Conservation (phyloP, 1,140 invertebrate species). For the Formica selysi region DNA sequence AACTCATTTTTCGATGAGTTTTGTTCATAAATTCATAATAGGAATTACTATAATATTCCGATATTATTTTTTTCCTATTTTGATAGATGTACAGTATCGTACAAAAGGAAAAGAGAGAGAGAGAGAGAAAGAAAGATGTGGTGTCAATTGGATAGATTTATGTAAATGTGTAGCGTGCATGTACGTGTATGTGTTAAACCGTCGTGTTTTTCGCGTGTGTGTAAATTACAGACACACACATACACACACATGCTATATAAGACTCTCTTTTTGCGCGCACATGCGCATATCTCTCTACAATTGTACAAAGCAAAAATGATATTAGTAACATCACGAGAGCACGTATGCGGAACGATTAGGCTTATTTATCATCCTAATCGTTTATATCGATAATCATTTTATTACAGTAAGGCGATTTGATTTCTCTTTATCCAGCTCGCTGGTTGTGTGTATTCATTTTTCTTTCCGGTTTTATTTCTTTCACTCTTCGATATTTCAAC, state of each 20-base stretch:
- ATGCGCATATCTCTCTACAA: conserved; percentile 72
- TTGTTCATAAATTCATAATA: background rate
- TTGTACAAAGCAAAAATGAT: conserved; percentile 80
- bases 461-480: background rate
- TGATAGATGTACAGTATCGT: conserved; percentile 6
- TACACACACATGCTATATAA: conserved; percentile 74
- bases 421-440: conserved; percentile 45
- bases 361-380: conserved; percentile 37
- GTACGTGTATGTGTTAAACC: conserved; percentile 48
- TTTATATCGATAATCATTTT: conserved; percentile 50
- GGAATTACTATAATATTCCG: background rate
- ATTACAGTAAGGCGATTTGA: conserved; percentile 71
- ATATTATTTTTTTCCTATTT: conserved; percentile 1
- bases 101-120: conserved; percentile 35
- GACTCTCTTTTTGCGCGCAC: conserved; percentile 61
- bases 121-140: background rate
- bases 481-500: background rate
- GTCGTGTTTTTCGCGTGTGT: conserved; percentile 28
- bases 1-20: background rate
- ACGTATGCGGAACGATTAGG: conserved; percentile 46
- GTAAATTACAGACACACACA: conserved; percentile 79
- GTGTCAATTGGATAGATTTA: background rate
- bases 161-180: conserved; percentile 30
- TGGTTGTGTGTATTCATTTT: background rate
- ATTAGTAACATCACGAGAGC: conserved; percentile 79